These are phyloP conservation scores for Temnothorax rugatulus DNA, from an alignment of 2,888 invertebrate genomes.

Conservation along the genomic window DNA sequence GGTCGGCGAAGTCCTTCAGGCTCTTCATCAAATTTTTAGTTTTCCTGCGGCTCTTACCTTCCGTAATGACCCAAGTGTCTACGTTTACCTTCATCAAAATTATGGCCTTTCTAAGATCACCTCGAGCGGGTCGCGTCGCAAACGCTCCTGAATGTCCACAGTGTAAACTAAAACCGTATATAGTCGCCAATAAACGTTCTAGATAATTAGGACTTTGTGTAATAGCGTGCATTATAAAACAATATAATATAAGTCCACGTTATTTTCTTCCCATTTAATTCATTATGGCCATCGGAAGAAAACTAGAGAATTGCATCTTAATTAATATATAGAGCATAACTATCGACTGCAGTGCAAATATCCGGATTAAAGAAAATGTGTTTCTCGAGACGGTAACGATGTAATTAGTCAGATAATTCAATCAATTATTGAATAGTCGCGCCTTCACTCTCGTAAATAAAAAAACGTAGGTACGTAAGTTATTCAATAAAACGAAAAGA, in stretches of 20 bases:
- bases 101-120: conserved; percentile 4
- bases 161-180: neutral
- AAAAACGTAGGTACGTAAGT: neutral
- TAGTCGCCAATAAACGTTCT: neutral
- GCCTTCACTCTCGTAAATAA: neutral
- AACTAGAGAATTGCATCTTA: neutral
- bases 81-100: conserved; percentile 31
- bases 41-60: neutral
- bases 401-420: neutral
- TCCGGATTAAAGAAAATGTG: neutral
- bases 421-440: neutral
- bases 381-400: neutral
- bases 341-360: neutral
- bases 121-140: neutral
- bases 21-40: conserved; percentile 39
- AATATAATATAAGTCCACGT: conserved; percentile 82
- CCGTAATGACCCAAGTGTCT: neutral
- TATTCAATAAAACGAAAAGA: neutral
- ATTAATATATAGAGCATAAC: neutral
- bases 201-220: neutral
- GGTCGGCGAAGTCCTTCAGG: neutral
- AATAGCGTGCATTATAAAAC: conserved; percentile 88
- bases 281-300: neutral
- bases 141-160: neutral
- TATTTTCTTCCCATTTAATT: neutral